phyloP scores from a whole-genome alignment of 2,113 vertebrate genomes.

The Galbula dea region DNA sequence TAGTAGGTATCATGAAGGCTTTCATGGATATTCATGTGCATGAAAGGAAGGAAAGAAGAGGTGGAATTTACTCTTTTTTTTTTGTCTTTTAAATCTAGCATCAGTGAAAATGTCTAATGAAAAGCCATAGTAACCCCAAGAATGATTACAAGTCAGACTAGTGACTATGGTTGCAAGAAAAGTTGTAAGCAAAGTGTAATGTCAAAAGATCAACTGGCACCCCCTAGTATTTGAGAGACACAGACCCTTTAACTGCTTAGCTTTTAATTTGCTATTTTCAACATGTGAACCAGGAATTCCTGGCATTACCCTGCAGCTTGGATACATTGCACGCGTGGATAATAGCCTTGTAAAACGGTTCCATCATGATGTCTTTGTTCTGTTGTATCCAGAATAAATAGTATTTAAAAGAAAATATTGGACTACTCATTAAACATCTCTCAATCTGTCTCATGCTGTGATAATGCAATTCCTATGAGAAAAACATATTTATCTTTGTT shows the following conservation, averaged over 20 bases:
- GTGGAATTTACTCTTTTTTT: too few relatives aligned
- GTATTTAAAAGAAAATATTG: background rate
- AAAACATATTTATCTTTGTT: slow-evolving; percentile 11
- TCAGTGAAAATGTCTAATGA: background rate
- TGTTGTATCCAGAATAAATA: background rate
- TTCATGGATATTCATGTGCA: fast-evolving
- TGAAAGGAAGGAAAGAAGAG: background rate
- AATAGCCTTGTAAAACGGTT: background rate
- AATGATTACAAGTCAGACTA: background rate
- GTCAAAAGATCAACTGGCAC: background rate
- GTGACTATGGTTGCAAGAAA: background rate
- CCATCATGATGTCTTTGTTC: background rate
- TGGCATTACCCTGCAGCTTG: background rate
- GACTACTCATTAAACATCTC: background rate
- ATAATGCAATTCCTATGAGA: background rate
- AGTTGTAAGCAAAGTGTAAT: background rate
- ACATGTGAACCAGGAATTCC: background rate
- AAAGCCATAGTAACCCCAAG: background rate
- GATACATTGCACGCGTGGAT: background rate
- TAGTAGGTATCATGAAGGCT: background rate
- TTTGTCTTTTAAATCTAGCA: too few relatives aligned
- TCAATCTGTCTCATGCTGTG: background rate
- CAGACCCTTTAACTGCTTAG: background rate
- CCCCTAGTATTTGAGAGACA: background rate
- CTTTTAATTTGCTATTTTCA: background rate